Percentiles rank a stretch among this genome's conserved stretches.
Evolutionary conservation across 2,797 vertebrate genomes (phyloP).

Genomic region (Rhinella marina): DNA sequence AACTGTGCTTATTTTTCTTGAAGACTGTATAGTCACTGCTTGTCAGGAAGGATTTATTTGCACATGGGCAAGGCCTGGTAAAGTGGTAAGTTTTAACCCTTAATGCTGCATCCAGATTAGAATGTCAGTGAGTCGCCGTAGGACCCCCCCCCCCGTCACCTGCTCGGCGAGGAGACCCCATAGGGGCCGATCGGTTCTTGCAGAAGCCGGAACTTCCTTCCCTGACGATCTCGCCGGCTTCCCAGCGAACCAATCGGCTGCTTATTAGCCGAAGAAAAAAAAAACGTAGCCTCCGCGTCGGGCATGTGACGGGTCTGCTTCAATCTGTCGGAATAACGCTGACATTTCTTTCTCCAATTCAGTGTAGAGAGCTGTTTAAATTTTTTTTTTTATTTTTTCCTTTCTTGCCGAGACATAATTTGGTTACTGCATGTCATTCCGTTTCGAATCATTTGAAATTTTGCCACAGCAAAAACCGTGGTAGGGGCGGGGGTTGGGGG

Average conservation of each 20-base stretch:
- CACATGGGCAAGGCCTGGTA: conserved; percentile 99
- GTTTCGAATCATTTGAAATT: conserved; percentile 83
- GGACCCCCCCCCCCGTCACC: neutral
- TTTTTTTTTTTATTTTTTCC: conserved; percentile 64
- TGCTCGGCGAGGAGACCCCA: neutral
- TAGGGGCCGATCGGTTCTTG: neutral
- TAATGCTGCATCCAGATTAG: conserved; percentile 80
- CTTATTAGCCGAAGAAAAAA: neutral
- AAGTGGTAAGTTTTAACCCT: conserved; percentile 96
- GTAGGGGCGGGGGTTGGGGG: conserved; percentile 52
- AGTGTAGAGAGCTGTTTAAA: conserved; percentile 74
- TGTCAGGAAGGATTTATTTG: conserved; percentile 99
- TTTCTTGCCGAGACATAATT: conserved; percentile 83
- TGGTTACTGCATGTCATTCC: conserved; percentile 85
- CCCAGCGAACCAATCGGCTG: neutral
- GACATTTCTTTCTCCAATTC: conserved; percentile 75
- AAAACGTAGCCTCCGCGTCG: conserved; percentile 60
- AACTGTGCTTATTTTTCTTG: conserved; percentile 98
- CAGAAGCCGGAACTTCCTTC: neutral
- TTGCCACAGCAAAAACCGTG: conserved; percentile 72
- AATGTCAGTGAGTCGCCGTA: conserved; percentile 28
- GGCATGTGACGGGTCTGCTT: conserved; percentile 67
- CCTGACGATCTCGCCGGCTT: neutral
- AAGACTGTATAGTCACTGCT: conserved; percentile 99
- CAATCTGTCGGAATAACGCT: conserved; percentile 71